Evolutionary conservation across 2,888 invertebrate species (phyloP).

Genomic region (Drosophila emarginata): DNA sequence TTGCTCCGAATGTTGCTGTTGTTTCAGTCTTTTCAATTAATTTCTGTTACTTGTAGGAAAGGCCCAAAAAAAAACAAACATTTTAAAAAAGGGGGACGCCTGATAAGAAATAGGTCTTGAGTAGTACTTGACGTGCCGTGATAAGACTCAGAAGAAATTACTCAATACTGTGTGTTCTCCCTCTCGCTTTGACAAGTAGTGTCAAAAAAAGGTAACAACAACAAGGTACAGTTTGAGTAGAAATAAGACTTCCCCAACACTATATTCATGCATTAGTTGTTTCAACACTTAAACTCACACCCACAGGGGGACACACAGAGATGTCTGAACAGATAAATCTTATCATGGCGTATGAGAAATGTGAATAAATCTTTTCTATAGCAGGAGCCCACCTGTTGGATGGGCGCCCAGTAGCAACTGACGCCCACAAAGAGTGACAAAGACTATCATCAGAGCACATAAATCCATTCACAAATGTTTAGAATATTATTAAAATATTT

Average conservation of each 20-base stretch:
- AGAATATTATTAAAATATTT: constrained; percentile 80
- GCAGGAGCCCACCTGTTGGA: constrained; percentile 64
- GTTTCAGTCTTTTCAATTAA: constrained; percentile 54
- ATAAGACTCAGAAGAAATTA: constrained; percentile 40
- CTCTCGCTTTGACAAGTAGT: background rate
- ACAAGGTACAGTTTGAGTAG: no score
- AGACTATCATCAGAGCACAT: constrained; percentile 63
- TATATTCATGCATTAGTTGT: background rate
- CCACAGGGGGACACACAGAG: background rate
- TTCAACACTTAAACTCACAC: constrained; percentile 22
- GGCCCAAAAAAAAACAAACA: constrained; percentile 10
- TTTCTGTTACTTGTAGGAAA: constrained; percentile 36
- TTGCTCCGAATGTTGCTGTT: constrained; percentile 35
- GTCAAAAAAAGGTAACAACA: background rate
- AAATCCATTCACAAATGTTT: constrained; percentile 80
- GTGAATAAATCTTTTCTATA: constrained; percentile 61
- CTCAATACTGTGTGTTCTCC: constrained; percentile 10
- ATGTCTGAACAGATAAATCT: constrained; percentile 75
- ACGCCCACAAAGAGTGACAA: constrained; percentile 75
- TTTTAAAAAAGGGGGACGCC: constrained; percentile 15
- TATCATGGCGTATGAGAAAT: constrained; percentile 49
- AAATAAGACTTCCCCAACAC: no score
- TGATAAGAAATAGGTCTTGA: constrained; percentile 26
- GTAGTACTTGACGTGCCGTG: constrained; percentile 29
- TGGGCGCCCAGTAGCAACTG: background rate